Percentiles rank a stretch among this genome's conserved stretches.
Conservation (phyloP, 2,888 invertebrate genomes). For the Scrobipalpa costella region DNA sequence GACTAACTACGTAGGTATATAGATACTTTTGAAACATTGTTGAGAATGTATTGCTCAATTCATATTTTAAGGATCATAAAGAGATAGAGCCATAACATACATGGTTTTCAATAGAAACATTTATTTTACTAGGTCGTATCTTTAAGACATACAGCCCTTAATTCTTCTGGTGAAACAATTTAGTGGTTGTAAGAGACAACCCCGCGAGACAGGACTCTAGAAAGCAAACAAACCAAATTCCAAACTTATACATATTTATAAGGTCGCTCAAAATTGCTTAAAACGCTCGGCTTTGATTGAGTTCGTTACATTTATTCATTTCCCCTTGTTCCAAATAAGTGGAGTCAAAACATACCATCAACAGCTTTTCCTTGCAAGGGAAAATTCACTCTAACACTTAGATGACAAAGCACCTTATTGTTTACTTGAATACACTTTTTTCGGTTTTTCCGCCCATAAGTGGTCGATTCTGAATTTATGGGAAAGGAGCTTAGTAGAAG, state of each 20-base stretch:
- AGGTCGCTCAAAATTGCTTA: slow-evolving; percentile 41
- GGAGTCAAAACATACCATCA: slow-evolving; percentile 37
- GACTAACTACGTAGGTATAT: neutral
- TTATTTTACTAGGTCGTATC: too few relatives aligned
- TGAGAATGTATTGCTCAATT: too few relatives aligned
- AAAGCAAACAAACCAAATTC: slow-evolving; percentile 21
- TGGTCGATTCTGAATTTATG: slow-evolving; percentile 68
- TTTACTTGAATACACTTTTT: slow-evolving; percentile 37
- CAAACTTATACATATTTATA: slow-evolving; percentile 33
- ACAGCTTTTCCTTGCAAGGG: slow-evolving; percentile 25
- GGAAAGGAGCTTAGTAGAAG: slow-evolving; percentile 58
- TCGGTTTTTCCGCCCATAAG: slow-evolving; percentile 53
- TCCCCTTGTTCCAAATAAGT: slow-evolving; percentile 54
- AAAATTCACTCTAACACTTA: slow-evolving; percentile 39
- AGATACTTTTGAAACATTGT: too few relatives aligned
- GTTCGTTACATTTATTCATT: slow-evolving; percentile 52
- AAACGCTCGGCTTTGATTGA: slow-evolving; percentile 51
- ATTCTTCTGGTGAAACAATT: neutral
- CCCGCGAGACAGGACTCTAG: slow-evolving; percentile 9
- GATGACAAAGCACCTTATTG: slow-evolving; percentile 42
- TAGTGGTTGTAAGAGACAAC: neutral
- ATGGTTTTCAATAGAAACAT: too few relatives aligned
- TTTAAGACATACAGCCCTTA: too few relatives aligned
- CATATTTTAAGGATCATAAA: too few relatives aligned
- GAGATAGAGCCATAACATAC: too few relatives aligned